These are phyloP conservation scores for Drosophila lacteicornis DNA, from an alignment of 1,140 invertebrate species.

Conservation along the genomic window DNA sequence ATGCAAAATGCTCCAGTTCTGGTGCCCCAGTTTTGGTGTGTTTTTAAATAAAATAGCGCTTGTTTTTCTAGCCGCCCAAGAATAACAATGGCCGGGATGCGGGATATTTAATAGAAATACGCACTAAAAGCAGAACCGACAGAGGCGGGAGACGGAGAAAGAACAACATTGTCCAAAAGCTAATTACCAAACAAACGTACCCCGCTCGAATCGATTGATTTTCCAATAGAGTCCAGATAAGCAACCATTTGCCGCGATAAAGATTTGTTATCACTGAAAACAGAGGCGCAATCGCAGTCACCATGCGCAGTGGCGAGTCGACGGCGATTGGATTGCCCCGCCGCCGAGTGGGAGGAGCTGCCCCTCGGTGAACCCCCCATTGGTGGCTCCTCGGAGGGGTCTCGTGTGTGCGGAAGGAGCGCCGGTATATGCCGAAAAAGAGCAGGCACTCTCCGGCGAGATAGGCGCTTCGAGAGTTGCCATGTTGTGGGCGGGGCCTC, in stretches of 20 bases:
- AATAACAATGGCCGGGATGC: slow-evolving; percentile 20
- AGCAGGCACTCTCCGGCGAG: slow-evolving; percentile 28
- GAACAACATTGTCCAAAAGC: slow-evolving; percentile 75
- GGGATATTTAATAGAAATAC: slow-evolving; percentile 41
- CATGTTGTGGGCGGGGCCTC: slow-evolving; percentile 68
- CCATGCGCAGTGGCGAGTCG: slow-evolving; percentile 70
- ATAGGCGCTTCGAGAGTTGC: slow-evolving; percentile 39
- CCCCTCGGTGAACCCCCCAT: slow-evolving; percentile 48
- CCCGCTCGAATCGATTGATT: slow-evolving; percentile 78
- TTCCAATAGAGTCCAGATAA: slow-evolving; percentile 71
- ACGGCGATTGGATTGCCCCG: slow-evolving; percentile 73
- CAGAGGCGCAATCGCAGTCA: slow-evolving; percentile 76
- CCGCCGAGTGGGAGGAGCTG: slow-evolving; percentile 68
- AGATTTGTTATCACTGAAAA: slow-evolving; percentile 85
- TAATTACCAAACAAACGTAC: slow-evolving; percentile 80
- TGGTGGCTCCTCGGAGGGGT: slow-evolving; percentile 37
- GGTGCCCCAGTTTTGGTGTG: slow-evolving; percentile 15
- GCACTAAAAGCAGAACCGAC: slow-evolving; percentile 7
- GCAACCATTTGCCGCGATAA: slow-evolving; percentile 76
- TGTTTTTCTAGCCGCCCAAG: slow-evolving; percentile 46
- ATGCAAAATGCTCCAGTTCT: neutral
- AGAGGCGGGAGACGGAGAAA: slow-evolving; percentile 10
- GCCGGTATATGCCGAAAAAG: slow-evolving; percentile 51
- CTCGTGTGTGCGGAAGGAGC: slow-evolving; percentile 47
- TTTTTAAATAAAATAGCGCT: slow-evolving; percentile 36